phyloP scores from a whole-genome alignment of 2,888 invertebrate species.

The Oxyscelio sp. region DNA sequence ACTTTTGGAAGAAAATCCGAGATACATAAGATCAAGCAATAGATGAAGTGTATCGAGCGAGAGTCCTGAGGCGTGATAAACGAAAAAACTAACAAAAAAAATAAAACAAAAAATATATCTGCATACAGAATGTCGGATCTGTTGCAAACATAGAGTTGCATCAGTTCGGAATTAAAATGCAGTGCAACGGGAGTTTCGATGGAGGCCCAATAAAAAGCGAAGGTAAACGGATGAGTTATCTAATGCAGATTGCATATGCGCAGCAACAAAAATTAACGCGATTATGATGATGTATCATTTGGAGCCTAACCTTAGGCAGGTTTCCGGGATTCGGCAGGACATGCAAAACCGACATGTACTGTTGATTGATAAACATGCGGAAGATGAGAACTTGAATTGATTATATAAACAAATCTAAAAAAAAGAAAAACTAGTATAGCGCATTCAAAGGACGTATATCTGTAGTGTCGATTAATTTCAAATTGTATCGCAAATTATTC shows the following conservation, averaged over 20 bases:
- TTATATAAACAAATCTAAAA: too few species aligned
- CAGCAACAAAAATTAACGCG: slow-evolving; percentile 68
- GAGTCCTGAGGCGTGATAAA: slow-evolving; percentile 56
- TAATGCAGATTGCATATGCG: slow-evolving; percentile 79
- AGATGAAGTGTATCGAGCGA: slow-evolving; percentile 61
- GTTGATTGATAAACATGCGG: slow-evolving; percentile 36
- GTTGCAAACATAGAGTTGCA: slow-evolving; percentile 65
- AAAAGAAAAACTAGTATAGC: too few species aligned
- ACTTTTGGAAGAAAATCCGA: slow-evolving; percentile 11
- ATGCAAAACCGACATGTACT: slow-evolving; percentile 50
- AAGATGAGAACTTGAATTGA: too few species aligned
- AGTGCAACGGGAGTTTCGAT: slow-evolving; percentile 73
- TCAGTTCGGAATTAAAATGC: slow-evolving; percentile 61
- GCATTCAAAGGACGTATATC: too few species aligned
- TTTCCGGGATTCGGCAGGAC: slow-evolving; percentile 72
- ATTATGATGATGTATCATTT: slow-evolving; percentile 67
- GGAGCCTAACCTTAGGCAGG: slow-evolving; percentile 63
- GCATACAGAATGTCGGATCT: slow-evolving; percentile 29
- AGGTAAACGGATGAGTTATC: slow-evolving; percentile 84
- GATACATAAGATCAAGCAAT: slow-evolving; percentile 11
- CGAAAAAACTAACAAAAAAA: too few species aligned
- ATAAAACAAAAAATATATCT: slow-evolving; percentile 40
- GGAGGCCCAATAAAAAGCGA: slow-evolving; percentile 78
- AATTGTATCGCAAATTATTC: too few species aligned
- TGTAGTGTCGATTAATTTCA: too few species aligned